Percentiles rank a stretch among this genome's conserved stretches.
These are phyloP conservation scores for Odontesthes bonariensis DNA, from an alignment of 2,113 vertebrate species.

Conservation along the genomic window DNA sequence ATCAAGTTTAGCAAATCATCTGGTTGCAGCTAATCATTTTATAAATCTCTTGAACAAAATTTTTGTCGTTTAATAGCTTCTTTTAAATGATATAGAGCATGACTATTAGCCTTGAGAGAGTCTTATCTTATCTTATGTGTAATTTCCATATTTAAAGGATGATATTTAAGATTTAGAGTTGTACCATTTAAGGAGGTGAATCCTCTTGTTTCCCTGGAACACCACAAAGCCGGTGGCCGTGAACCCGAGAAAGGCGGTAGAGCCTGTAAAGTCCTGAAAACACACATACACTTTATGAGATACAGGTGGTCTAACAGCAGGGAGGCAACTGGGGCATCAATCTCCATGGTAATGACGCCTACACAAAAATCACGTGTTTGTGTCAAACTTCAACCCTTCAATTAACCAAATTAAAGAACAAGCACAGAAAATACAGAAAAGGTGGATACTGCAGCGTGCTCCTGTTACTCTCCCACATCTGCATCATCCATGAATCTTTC, in stretches of 20 bases:
- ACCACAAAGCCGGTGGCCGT: conserved; percentile 97
- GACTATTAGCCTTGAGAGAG: neutral
- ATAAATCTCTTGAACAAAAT: neutral
- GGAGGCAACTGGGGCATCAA: conserved; percentile 18
- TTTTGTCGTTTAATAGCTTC: too few species aligned
- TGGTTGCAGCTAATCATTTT: neutral
- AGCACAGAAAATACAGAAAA: neutral
- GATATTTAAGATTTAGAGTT: neutral
- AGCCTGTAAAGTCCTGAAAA: conserved; percentile 92
- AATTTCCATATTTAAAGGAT: neutral
- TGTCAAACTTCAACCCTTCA: conserved; percentile 1
- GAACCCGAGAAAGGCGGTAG: conserved; percentile 96
- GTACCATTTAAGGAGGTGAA: conserved; percentile 96
- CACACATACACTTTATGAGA: conserved; percentile 12
- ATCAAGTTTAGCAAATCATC: neutral
- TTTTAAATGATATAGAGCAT: neutral
- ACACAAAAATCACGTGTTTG: conserved; percentile 16
- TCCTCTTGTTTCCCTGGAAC: conserved; percentile 98
- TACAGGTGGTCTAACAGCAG: conserved; percentile 33
- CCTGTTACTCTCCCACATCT: neutral
- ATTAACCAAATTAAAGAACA: conserved; percentile 10
- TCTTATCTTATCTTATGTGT: neutral
- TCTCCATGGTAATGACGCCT: conserved; percentile 33
- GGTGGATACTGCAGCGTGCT: neutral
- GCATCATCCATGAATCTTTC: neutral